Conservation (phyloP, 2,888 invertebrate genomes). For the Leptinotarsa haldemani region DNA sequence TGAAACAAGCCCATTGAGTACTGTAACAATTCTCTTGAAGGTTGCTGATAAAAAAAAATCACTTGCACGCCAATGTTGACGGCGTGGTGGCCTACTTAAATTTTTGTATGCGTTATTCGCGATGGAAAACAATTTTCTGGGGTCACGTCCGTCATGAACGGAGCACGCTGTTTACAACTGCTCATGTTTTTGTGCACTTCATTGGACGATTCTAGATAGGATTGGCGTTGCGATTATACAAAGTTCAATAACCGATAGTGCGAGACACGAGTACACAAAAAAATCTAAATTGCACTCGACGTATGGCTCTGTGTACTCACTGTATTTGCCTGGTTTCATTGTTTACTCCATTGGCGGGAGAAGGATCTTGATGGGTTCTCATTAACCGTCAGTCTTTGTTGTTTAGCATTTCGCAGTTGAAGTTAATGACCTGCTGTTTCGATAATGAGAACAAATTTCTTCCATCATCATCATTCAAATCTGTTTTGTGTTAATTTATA, state of each 20-base stretch:
- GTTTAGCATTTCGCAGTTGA: background rate
- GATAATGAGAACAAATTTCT: too few relatives aligned
- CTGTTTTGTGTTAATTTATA: too few relatives aligned
- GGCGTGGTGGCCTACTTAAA: slow-evolving; percentile 21
- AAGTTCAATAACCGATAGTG: slow-evolving; percentile 26
- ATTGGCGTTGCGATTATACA: slow-evolving; percentile 40
- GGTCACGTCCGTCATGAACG: slow-evolving; percentile 29
- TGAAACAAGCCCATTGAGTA: too few relatives aligned
- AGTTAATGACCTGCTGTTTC: background rate
- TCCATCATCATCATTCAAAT: too few relatives aligned
- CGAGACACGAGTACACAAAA: slow-evolving; percentile 18
- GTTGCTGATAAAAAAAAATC: background rate
- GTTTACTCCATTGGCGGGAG: slow-evolving; percentile 15
- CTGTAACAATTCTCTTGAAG: too few relatives aligned
- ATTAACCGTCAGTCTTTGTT: background rate
- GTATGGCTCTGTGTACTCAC: background rate
- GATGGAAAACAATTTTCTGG: slow-evolving; percentile 31
- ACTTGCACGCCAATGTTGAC: slow-evolving; percentile 21
- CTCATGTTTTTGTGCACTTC: slow-evolving; percentile 40
- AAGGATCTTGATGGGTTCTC: slow-evolving; percentile 3
- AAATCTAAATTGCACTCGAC: slow-evolving; percentile 26
- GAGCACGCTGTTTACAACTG: slow-evolving; percentile 40
- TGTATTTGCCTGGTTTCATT: slow-evolving; percentile 20
- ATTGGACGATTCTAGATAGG: slow-evolving; percentile 43
- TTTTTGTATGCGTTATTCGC: slow-evolving; percentile 36